Evolutionary conservation across 2,888 invertebrate genomes (phyloP), one percentile per base, ranked within the genome.

Genomic region (Deilephila porcellus): DNA sequence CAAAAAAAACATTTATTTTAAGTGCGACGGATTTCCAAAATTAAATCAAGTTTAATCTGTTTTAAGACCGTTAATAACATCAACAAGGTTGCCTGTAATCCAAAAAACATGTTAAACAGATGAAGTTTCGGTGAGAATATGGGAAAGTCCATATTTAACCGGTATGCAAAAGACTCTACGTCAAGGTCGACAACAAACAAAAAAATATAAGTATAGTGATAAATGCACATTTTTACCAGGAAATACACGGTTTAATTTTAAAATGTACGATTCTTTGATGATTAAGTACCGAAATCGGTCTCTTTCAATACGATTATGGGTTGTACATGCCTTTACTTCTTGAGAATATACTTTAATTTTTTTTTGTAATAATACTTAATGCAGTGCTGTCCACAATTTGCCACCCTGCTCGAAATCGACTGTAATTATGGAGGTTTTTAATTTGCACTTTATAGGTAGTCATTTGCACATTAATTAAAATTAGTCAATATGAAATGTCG

Each of bases 111-210:
- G 6, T 34, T 64, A 25, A 56, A n/a, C 19, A 67, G 25, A 17
- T 25, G 17, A 29, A 17, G 14, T 52, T 67, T 67, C 67, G 7
- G 0, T 67, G 14, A 52, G 20, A n/a, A n/a, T n/a, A n/a, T n/a
- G n/a, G n/a, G n/a, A 67, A 67, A 67, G 52, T 67, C 20, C 17
- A 52, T 25, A 52, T 20, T 67, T 20, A 20, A 29, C 52, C 67
- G 67, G 67, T 52, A 25, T 29, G 37, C n/a, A 34, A 20, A 20
- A 64, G 4, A 67, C 45, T 29, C 25, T 25, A 52, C 52, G 17
- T 17, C 52, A 67, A 67, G 67, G 67, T 67, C 6, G 11, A 4
- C 5, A 2, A 45, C 45, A 52, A 67, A 67, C 14, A 32, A 20
- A 45, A 45, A 34, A 20, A 52, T 25, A 5, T 25, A 25, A 25